phyloP scores from a whole-genome alignment of 2,113 vertebrate genomes.

The Eira barbara region DNA sequence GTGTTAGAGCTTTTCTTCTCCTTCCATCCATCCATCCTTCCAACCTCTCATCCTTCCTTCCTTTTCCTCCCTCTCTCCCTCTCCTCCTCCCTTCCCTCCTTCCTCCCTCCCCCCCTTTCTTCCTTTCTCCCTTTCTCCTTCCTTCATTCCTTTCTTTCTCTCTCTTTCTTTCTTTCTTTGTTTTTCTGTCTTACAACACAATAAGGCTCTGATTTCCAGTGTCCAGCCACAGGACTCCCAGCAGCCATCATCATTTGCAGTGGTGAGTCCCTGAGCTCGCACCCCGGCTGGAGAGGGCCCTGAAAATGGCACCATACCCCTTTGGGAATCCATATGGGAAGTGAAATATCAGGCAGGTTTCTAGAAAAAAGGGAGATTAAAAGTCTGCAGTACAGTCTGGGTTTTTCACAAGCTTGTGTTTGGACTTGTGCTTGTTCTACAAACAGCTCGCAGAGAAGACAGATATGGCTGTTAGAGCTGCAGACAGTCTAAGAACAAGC shows the following conservation, averaged over 20 bases:
- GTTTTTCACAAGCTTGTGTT: background rate
- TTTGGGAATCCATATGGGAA: background rate
- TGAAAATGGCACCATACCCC: background rate
- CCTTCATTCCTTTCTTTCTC: background rate
- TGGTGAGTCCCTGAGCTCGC: background rate
- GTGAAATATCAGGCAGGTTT: background rate
- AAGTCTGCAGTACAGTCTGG: background rate
- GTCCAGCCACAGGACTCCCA: background rate
- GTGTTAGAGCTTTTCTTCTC: background rate
- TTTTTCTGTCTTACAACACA: background rate
- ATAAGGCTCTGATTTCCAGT: background rate
- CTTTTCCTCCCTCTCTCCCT: background rate
- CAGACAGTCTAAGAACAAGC: background rate
- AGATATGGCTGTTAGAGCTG: background rate
- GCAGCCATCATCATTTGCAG: fast-evolving
- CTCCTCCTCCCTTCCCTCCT: background rate
- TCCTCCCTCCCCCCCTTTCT: too few relatives aligned
- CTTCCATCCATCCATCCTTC: background rate
- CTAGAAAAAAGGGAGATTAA: background rate
- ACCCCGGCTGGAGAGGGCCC: background rate
- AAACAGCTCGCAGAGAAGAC: background rate
- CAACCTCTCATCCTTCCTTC: background rate
- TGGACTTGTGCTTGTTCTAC: background rate
- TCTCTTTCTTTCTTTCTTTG: too few relatives aligned
- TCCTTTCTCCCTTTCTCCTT: background rate